Evolutionary conservation across 2,113 vertebrate species (phyloP), one percentile per base, ranked within the genome.

Genomic region (Ranitomeya variabilis): DNA sequence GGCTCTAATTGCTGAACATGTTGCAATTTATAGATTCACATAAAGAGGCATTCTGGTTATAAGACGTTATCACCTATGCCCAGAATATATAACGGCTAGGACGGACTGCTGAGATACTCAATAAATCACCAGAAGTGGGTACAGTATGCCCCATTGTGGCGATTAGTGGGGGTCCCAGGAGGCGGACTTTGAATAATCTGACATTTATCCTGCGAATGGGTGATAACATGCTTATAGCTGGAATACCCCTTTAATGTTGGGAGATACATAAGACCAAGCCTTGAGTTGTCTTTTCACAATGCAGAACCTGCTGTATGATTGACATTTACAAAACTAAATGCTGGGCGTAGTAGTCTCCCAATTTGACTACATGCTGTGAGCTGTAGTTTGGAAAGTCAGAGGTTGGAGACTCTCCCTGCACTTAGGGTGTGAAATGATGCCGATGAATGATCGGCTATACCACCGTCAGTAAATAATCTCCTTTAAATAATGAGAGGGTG

Each of bases 391-490:
- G 5, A 73, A 14, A 51, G 31, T 16, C 31, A 76, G 7, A 76
- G 37, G 18, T 76, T 52, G 73, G 73, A 52, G 37, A 76, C 8
- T 5, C 37, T 45, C 7, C 8, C 8, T 6, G 26, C 71, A 74
- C 11, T 1, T n/a, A 23, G 21, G 6, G 37, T 54, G 11, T 16
- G 21, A 77, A 26, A 52, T 26, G 31, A 31, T 66, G 86, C 86
- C 71, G 86, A 80, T 45, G 18, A 52, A 23, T 59, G 55, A 26
- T 69, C 16, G 23, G 54, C 55, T 86, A 18, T 52, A 62, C 21
- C 67, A 83, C 62, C 16, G 62, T 52, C 15, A 81, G 77, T 71
- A 81, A 37, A 62, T 51, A 78, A 87, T 62, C 51, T 26, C 16
- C 67, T 69, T 51, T 37, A 57, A 26, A 23, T 76, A 45, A 23